Conservation (phyloP, 2,888 invertebrate genomes). For the Griposia aprilina region DNA sequence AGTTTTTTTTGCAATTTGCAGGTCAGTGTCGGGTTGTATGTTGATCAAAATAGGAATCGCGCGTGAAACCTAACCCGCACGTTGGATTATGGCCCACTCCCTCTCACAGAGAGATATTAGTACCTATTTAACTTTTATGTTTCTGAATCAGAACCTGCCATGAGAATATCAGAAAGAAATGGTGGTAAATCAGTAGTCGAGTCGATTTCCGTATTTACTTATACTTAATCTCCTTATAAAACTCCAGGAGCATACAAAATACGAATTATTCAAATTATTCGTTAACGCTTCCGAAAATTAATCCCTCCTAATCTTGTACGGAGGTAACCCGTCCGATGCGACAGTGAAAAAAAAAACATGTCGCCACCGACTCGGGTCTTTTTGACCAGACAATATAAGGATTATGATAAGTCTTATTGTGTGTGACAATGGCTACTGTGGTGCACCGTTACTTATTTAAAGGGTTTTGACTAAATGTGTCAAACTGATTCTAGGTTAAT, state of each 20-base stretch:
- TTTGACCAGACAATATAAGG: conserved; percentile 70
- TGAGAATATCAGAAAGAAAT: too few species aligned
- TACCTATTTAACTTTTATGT: too few species aligned
- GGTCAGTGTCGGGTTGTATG: too few species aligned
- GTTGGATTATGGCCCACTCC: too few species aligned
- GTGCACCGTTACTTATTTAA: conserved; percentile 57
- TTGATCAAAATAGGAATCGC: too few species aligned
- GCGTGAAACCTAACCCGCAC: too few species aligned
- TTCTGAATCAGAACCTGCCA: not conserved
- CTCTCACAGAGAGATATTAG: too few species aligned
- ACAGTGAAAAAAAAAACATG: conserved; percentile 53
- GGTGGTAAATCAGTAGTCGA: not conserved
- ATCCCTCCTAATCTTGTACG: conserved; percentile 26
- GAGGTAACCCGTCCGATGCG: conserved; percentile 41
- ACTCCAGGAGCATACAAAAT: conserved; percentile 29
- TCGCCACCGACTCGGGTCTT: conserved; percentile 65
- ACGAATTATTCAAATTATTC: conserved; percentile 31
- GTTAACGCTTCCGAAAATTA: conserved; percentile 27
- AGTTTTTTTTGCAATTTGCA: too few species aligned
- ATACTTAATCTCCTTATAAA: conserved; percentile 22
- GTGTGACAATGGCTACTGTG: conserved; percentile 69
- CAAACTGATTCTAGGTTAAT: conserved; percentile 41
- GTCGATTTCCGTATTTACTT: not conserved
- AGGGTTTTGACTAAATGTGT: conserved; percentile 57
- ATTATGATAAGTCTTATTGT: conserved; percentile 76